Conservation (phyloP, 1,140 invertebrate species). For the Nymphalis io region DNA sequence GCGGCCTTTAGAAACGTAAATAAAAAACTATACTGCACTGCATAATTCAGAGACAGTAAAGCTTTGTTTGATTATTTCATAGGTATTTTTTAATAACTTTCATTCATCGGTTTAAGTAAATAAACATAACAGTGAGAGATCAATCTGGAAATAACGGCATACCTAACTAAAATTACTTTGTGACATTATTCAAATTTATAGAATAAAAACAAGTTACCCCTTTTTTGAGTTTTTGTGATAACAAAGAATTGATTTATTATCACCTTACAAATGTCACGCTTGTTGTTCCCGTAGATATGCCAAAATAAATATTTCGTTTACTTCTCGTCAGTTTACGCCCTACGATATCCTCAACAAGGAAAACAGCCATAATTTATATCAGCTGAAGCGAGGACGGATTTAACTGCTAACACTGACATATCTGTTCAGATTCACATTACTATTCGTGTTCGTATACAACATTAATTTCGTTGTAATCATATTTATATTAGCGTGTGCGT, state of each 20-base stretch:
- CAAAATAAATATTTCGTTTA: conserved; percentile 64
- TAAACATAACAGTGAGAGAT: not conserved
- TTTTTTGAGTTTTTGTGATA: no score
- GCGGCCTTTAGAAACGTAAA: not conserved
- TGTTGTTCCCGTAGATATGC: conserved; percentile 62
- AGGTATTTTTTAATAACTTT: not conserved
- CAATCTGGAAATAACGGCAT: not conserved
- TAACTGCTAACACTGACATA: conserved; percentile 5
- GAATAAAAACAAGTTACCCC: not conserved
- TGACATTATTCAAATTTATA: not conserved
- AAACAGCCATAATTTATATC: conserved; percentile 67
- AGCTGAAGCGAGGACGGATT: conserved; percentile 13
- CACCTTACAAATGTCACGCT: conserved; percentile 62
- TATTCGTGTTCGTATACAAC: not conserved
- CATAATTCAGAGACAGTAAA: not conserved
- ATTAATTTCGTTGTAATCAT: no score
- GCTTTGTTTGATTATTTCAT: not conserved
- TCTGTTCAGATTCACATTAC: not conserved
- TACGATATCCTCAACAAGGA: conserved; percentile 58
- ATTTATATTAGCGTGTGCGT: no score
- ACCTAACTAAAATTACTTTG: not conserved
- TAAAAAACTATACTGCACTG: not conserved
- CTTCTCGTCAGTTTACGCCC: conserved; percentile 46
- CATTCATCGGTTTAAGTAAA: not conserved
- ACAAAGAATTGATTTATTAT: conserved; percentile 56